These are phyloP conservation scores for Trichechus manatus DNA, from an alignment of 2,113 vertebrate species.

Conservation along the genomic window DNA sequence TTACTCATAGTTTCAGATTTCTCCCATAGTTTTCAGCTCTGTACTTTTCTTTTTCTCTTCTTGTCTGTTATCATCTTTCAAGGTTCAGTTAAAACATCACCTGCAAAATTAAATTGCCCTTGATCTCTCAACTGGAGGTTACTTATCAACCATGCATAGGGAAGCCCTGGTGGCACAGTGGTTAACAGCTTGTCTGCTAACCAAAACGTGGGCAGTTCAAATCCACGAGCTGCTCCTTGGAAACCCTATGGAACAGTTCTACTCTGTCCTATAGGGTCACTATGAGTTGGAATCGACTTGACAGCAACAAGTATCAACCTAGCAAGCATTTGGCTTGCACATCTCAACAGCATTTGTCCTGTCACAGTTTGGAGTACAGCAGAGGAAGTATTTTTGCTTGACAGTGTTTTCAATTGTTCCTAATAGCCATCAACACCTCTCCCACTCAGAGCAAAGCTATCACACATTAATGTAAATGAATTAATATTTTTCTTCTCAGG, in stretches of 20 bases:
- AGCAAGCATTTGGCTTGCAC: background rate
- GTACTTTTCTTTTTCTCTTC: background rate
- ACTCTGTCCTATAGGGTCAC: too few relatives aligned
- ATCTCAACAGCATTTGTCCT: background rate
- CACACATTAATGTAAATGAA: background rate
- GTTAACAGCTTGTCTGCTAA: too few relatives aligned
- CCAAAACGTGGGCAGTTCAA: too few relatives aligned
- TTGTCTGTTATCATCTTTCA: background rate
- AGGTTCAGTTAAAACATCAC: constrained; percentile 33
- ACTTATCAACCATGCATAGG: background rate
- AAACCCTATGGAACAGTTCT: too few relatives aligned
- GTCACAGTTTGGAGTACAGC: background rate
- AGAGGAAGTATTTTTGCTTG: background rate
- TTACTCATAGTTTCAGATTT: background rate
- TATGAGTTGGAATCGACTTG: too few relatives aligned
- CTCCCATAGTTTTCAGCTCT: background rate
- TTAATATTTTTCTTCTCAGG: background rate
- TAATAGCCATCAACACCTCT: background rate
- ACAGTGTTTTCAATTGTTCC: background rate
- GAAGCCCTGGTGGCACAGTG: too few relatives aligned
- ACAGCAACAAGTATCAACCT: background rate
- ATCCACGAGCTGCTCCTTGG: too few relatives aligned
- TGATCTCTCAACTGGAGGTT: constrained; percentile 7
- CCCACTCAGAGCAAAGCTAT: background rate
- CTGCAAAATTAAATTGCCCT: constrained; percentile 38